A percentile compares a stretch with the other conserved stretches of the same genome.
phyloP scores from a whole-genome alignment of 2,113 vertebrate genomes.

The Paradisaea rubra region DNA sequence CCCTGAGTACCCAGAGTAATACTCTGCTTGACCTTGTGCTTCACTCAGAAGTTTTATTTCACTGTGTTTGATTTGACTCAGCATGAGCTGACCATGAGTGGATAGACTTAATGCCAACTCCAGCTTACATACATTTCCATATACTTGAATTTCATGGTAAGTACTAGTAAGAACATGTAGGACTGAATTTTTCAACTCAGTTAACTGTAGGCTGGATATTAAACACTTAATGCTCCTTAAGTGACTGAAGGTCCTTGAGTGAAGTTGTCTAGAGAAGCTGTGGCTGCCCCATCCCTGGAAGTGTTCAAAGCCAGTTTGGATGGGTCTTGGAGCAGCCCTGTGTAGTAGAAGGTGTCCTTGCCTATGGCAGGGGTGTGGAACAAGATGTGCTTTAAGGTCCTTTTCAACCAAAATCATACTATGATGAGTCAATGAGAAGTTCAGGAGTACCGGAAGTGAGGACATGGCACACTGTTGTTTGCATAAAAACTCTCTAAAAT shows the following conservation, averaged over 20 bases:
- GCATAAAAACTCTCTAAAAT: background rate
- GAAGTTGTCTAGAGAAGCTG: background rate
- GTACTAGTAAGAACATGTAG: background rate
- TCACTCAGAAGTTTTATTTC: background rate
- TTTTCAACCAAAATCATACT: background rate
- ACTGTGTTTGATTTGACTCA: background rate
- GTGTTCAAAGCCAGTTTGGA: background rate
- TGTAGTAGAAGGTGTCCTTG: background rate
- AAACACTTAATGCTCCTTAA: background rate
- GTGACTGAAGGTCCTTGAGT: background rate
- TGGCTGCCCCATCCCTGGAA: background rate
- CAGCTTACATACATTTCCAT: background rate
- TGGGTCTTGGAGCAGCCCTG: rapidly evolving
- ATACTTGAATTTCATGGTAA: background rate
- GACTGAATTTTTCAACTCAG: background rate
- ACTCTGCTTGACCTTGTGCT: background rate
- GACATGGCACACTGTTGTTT: background rate
- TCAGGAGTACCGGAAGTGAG: background rate
- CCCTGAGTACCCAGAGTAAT: background rate
- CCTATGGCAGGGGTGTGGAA: rapidly evolving
- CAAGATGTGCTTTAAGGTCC: background rate
- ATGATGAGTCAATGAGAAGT: background rate
- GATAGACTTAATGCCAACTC: background rate
- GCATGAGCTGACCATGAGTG: background rate
- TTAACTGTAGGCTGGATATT: background rate